Percentiles rank a stretch among this genome's conserved stretches.
phyloP scores from a whole-genome alignment of 2,113 vertebrate genomes.

The Barnardius zonarius region DNA sequence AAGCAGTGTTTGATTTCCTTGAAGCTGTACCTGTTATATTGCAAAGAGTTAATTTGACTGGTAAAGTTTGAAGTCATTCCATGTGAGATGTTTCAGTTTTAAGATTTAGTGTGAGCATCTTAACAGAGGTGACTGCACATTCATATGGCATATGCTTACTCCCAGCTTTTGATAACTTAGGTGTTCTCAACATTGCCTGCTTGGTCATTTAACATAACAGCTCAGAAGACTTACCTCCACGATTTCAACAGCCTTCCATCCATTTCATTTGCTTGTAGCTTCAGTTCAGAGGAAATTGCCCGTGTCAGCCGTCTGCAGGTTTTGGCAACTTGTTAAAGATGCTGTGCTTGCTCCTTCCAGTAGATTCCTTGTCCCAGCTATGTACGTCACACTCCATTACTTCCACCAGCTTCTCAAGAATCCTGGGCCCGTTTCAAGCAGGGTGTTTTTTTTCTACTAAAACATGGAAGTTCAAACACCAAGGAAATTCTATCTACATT shows the following conservation, averaged over 20 bases:
- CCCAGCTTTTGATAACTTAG: neutral
- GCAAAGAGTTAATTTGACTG: neutral
- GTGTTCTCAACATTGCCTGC: neutral
- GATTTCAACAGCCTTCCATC: neutral
- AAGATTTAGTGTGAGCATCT: neutral
- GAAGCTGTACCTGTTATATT: neutral
- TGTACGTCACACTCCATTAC: constrained; percentile 30
- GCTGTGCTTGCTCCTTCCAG: neutral
- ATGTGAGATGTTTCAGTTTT: neutral
- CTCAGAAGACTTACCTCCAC: neutral
- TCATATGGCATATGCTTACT: neutral
- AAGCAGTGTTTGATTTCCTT: neutral
- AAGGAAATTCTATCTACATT: neutral
- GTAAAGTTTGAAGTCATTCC: neutral
- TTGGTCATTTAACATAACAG: neutral
- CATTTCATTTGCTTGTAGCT: neutral
- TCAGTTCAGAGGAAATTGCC: neutral
- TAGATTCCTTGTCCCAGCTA: constrained; percentile 21
- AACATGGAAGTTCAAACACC: constrained; percentile 10
- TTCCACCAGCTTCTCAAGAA: neutral
- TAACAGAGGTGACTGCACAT: neutral
- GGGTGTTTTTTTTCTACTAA: neutral
- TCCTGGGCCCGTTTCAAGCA: constrained; percentile 16
- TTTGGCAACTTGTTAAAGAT: constrained; percentile 32
- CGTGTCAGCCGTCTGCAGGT: neutral